Base-by-base conservation (phyloP, 2,888 invertebrate genomes). In the Geophilus truncorum region DNA sequence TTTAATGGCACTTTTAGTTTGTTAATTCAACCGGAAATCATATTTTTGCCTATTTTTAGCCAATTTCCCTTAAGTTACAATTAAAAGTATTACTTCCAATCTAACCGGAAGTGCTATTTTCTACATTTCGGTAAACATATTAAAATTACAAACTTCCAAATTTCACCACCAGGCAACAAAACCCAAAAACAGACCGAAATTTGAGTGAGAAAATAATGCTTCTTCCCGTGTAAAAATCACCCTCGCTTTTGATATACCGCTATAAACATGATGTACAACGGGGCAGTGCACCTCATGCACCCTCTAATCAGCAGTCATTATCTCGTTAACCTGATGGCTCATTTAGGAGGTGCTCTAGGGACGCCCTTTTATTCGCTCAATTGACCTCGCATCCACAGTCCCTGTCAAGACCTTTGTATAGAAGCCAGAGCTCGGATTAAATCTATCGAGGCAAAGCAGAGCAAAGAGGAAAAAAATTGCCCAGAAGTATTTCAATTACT, bases 311-410 rank as follows among this genome's bases (percentile, higher is more conserved):
- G 62, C 62, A 62, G 62, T 62, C 62, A 62, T 62, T 62, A 62
- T 15, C 62, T 62, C 62, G 62, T 62, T 62, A 62, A 28, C 28
- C 62, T 62, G 62, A 62, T 62, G 62, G 62, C 62, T 62, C 62
- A 62, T 62, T 62, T 62, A 62, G 62, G 25, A 4, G 3, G 62
- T 25, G 62, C 62, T 62, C 62, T 28, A 62, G 62, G 23, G 62
- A 62, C 62, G 62, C 62, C 62, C 62, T 62, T 62, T 62, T 62
- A 62, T 62, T 62, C 62, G 62, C 62, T 62, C 62, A 62, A 62
- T 62, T 62, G 62, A 62, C 62, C 62, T 62, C 62, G 25, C 62
- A 28, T 62, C 62, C 28, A 23, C 62, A 62, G 15, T 25, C n/a
- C 62, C 62, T 62, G 62, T 62, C 62, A 62, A 62, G 62, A 62